Conservation (phyloP, 2,113 vertebrate genomes). For the Telmatochromis sp. region DNA sequence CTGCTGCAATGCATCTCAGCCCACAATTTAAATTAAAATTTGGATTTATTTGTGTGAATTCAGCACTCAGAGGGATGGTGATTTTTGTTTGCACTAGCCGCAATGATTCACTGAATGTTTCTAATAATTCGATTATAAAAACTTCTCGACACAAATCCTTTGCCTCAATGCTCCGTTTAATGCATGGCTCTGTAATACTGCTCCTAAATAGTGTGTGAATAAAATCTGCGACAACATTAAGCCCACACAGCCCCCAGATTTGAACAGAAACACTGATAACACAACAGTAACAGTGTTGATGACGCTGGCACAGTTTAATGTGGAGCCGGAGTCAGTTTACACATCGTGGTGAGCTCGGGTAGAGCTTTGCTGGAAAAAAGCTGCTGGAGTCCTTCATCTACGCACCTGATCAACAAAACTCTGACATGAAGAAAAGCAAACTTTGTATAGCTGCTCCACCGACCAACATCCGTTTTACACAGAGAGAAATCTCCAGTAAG, state of each 20-base stretch:
- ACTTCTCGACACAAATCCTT: background rate
- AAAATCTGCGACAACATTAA: background rate
- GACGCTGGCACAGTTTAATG: rapidly evolving
- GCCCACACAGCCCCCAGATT: background rate
- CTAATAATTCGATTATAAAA: rapidly evolving
- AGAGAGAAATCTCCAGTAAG: background rate
- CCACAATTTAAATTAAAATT: background rate
- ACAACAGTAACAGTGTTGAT: background rate
- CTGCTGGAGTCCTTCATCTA: background rate
- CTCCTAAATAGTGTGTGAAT: background rate
- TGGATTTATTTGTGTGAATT: background rate
- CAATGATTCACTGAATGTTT: rapidly evolving
- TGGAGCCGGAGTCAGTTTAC: background rate
- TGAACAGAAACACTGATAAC: background rate
- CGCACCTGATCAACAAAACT: background rate
- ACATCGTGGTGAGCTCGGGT: background rate
- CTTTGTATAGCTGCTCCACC: background rate
- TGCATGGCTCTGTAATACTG: background rate
- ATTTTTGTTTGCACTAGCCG: background rate
- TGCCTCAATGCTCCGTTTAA: background rate
- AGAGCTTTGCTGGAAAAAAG: rapidly evolving
- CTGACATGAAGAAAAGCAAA: background rate
- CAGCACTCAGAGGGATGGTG: background rate
- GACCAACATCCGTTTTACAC: background rate
- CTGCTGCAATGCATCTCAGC: background rate